These are phyloP conservation scores for Poecile atricapillus DNA, from an alignment of 2,113 vertebrate species.

Conservation along the genomic window DNA sequence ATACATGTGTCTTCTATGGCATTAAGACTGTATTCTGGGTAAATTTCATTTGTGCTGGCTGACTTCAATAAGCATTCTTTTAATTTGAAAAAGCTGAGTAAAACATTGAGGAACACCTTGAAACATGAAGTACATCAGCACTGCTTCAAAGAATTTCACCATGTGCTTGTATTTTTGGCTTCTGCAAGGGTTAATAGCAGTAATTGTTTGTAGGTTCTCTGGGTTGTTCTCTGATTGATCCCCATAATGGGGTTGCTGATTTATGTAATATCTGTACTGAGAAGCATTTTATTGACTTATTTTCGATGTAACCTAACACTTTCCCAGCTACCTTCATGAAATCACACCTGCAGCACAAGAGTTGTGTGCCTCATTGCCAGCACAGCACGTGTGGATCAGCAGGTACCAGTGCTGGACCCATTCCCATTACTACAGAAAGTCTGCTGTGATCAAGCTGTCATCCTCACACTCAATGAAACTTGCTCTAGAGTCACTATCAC, in stretches of 20 bases:
- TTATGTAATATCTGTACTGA: background rate
- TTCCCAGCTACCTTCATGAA: background rate
- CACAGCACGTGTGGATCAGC: too few species aligned
- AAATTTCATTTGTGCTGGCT: background rate
- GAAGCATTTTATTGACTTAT: background rate
- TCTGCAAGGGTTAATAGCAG: background rate
- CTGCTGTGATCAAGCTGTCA: background rate
- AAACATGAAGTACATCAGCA: background rate
- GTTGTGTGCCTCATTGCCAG: accelerated
- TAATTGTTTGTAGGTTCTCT: background rate
- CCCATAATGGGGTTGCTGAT: background rate
- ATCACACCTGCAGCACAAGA: background rate
- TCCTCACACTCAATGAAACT: background rate
- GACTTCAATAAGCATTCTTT: background rate
- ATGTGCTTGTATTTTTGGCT: background rate
- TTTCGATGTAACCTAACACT: background rate
- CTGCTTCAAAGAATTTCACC: background rate
- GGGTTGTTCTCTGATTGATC: background rate
- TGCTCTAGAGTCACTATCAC: accelerated
- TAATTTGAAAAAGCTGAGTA: background rate
- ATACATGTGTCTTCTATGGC: accelerated
- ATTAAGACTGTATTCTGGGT: background rate
- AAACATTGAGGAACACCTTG: background rate
- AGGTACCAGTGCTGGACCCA: background rate
- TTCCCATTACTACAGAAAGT: background rate